Base-by-base conservation (phyloP, 2,113 vertebrate species). In the Poeciliopsis retropinna region DNA sequence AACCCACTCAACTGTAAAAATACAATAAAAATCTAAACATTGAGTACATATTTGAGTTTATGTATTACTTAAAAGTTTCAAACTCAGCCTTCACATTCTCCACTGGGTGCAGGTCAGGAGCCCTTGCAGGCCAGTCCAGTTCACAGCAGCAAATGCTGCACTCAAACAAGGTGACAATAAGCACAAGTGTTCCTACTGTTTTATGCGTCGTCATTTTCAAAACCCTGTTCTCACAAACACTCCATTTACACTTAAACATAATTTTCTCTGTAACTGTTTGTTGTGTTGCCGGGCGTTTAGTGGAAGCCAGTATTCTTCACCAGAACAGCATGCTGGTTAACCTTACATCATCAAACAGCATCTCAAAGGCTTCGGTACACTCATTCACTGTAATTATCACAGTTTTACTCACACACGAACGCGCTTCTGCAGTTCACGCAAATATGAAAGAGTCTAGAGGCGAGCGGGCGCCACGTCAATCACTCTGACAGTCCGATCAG, bases 391-490 rank as follows among this genome's bases (percentile, higher is more conserved):
- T 69, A 67, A 72, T 70, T 39, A 72, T 39, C 63, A 75, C 67
- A 75, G 30, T 68, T 72, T 70, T 62, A 25, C 70, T 72, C 61
- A 51, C 73, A 19, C 44, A 47, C 44, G 76, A 34, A 66, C 76
- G 81, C 32, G 76, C 80, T 86, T 76, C 76, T 81, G 47, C 70
- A 78, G 73, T 15, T 82, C 44, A 22, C 67, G 47, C 57, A 39
- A 70, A 89, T 87, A 89, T 75, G 77, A 90, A 89, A 87, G 73
- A 85, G 69, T 83, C 64, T 47, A 70, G 81, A 85, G 80, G 81
- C 78, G 14, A 85, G 60, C 28, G 75, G 87, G 85, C 88, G 87
- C 90, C 91, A 89, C 81, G 76, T 92, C 88, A 89, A 88, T 91
- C 90, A 88, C 30, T 3, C 88, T 88, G 91, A 83, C 82, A 76